A percentile compares a stretch with the other conserved stretches of the same genome.
Conservation (phyloP, 1,140 invertebrate genomes). For the Luehdorfia chinensis region DNA sequence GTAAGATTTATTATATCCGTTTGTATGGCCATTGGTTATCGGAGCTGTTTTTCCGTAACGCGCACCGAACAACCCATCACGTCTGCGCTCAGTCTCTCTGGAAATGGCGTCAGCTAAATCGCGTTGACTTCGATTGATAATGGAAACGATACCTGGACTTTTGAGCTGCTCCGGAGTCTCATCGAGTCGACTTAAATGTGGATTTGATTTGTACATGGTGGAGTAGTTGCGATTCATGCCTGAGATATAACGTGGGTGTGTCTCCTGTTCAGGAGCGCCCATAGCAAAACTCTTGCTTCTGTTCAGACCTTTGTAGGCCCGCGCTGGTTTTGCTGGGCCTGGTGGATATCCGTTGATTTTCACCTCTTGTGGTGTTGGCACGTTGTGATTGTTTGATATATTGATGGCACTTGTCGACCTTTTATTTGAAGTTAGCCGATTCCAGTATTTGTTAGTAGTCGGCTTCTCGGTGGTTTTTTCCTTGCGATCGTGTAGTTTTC, state of each 20-base stretch:
- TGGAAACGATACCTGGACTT: constrained; percentile 89
- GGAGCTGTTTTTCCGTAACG: constrained; percentile 77
- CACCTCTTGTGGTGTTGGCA: constrained; percentile 69
- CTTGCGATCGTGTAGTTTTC: constrained; percentile 80
- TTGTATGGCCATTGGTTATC: constrained; percentile 65
- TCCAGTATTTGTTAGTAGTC: constrained; percentile 67
- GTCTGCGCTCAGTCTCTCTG: constrained; percentile 67
- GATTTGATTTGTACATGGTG: constrained; percentile 85
- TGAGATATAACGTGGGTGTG: constrained; percentile 66
- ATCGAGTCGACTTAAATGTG: constrained; percentile 83
- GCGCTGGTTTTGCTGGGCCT: constrained; percentile 83
- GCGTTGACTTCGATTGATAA: constrained; percentile 88
- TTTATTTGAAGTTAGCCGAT: constrained; percentile 74
- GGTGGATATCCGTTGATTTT: constrained; percentile 71
- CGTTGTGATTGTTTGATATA: constrained; percentile 81
- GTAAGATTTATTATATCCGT: constrained; percentile 61
- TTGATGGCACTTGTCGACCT: constrained; percentile 84
- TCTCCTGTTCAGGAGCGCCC: constrained; percentile 76
- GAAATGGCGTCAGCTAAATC: constrained; percentile 80
- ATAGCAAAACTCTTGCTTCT: constrained; percentile 92
- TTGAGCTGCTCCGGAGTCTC: constrained; percentile 86
- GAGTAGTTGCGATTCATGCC: constrained; percentile 68
- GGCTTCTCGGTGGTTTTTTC: constrained; percentile 73
- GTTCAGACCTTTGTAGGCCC: constrained; percentile 86
- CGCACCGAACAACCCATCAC: constrained; percentile 73